Percentiles rank a stretch among this genome's conserved stretches.
phyloP scores from a whole-genome alignment of 1,140 invertebrate species.

The Drosophila punjabiensis region DNA sequence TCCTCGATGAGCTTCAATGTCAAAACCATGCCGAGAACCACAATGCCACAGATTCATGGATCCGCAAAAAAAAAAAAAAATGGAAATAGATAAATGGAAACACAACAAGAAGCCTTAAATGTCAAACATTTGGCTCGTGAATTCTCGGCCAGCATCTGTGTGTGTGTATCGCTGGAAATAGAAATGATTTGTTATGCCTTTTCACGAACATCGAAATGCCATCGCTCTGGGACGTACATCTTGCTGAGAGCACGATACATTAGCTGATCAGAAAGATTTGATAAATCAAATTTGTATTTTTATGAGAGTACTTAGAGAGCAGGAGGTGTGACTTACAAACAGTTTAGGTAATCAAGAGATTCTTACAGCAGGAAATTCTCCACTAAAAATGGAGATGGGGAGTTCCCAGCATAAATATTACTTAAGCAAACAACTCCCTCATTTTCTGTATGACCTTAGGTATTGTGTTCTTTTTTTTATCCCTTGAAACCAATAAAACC shows the following conservation, averaged over 20 bases:
- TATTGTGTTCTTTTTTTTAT: background rate
- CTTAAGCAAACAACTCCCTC: too few species aligned
- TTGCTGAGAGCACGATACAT: conserved; percentile 4
- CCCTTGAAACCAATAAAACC: background rate
- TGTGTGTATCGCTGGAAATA: conserved; percentile 16
- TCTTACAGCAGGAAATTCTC: too few species aligned
- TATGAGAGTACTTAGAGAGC: background rate
- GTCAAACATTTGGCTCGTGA: conserved; percentile 34
- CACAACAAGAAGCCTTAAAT: conserved; percentile 33
- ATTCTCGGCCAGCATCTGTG: conserved; percentile 26
- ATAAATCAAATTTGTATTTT: conserved; percentile 24
- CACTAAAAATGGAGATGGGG: too few species aligned
- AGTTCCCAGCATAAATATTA: too few species aligned
- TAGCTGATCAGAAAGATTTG: conserved; percentile 8
- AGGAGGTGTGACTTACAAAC: background rate
- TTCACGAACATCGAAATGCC: conserved; percentile 53
- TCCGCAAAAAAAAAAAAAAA: background rate
- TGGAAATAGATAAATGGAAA: conserved; percentile 2
- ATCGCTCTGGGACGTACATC: conserved; percentile 3
- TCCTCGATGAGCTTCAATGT: conserved; percentile 63
- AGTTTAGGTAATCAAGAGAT: background rate
- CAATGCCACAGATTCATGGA: conserved; percentile 25
- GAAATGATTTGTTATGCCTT: conserved; percentile 49
- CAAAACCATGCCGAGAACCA: conserved; percentile 61
- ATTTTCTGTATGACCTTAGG: too few species aligned